These are phyloP conservation scores for Lasioglossum lativentre DNA, from an alignment of 2,888 invertebrate genomes.

Conservation along the genomic window DNA sequence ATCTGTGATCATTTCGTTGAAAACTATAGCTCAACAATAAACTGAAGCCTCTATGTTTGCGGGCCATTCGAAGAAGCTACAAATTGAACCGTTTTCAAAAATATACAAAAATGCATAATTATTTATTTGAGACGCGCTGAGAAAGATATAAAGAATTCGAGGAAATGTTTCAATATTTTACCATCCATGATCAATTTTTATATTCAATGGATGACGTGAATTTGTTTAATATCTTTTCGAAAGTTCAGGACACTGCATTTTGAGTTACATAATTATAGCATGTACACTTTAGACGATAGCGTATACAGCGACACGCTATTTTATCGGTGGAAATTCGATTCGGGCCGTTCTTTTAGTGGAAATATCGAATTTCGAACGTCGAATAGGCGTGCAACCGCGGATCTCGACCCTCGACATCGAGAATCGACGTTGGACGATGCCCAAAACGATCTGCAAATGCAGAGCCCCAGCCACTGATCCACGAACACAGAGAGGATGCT, in stretches of 20 bases:
- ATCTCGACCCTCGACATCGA: slow-evolving; percentile 70
- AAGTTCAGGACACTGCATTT: neutral
- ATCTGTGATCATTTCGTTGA: no score
- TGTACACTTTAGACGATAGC: slow-evolving; percentile 16
- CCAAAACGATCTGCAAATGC: slow-evolving; percentile 74
- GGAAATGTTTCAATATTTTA: no score
- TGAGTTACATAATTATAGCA: neutral
- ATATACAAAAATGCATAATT: no score
- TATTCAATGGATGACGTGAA: neutral
- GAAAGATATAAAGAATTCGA: neutral
- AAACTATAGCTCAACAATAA: no score
- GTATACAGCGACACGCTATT: slow-evolving; percentile 11
- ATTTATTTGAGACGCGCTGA: no score
- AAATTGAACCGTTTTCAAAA: no score
- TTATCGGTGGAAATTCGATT: slow-evolving; percentile 34
- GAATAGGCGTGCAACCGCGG: slow-evolving; percentile 56
- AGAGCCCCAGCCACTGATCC: slow-evolving; percentile 60
- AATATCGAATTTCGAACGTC: slow-evolving; percentile 51
- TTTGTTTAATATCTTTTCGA: neutral
- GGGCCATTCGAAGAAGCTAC: no score
- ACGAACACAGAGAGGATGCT: slow-evolving; percentile 51
- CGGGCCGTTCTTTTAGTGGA: slow-evolving; percentile 42
- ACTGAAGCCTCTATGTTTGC: no score
- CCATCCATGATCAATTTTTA: neutral
- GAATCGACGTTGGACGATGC: slow-evolving; percentile 76